Evolutionary conservation across 1,140 invertebrate genomes (phyloP).

Genomic region (Mercenaria mercenaria): DNA sequence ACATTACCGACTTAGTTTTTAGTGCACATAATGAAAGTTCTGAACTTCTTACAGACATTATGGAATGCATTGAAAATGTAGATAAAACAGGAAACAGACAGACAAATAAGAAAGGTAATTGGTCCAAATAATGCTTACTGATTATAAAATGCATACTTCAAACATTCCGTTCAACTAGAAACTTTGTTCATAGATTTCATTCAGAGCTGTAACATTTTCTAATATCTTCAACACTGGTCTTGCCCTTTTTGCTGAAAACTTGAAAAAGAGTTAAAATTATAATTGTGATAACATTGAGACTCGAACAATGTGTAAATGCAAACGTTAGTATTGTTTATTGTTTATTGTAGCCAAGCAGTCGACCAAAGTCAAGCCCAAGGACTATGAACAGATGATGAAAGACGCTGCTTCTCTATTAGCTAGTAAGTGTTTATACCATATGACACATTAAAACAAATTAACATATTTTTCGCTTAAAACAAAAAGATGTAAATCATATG

Average conservation of each 20-base stretch:
- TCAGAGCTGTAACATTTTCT: too few relatives aligned
- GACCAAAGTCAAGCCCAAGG: not conserved
- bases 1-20: not conserved
- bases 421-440: conserved; percentile 51
- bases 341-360: not conserved
- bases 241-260: too few relatives aligned
- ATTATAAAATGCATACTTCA: too few relatives aligned
- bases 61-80: conserved; percentile 50
- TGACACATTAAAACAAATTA: not conserved
- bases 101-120: not conserved
- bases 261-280: too few relatives aligned
- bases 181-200: too few relatives aligned
- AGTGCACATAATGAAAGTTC: not conserved
- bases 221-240: too few relatives aligned
- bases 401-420: conserved; percentile 38
- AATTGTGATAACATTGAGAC: too few relatives aligned
- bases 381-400: conserved; percentile 34
- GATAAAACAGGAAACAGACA: not conserved
- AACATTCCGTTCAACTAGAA: too few relatives aligned
- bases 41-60: conserved; percentile 48
- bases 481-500: too few relatives aligned
- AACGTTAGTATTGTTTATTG: too few relatives aligned
- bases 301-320: too few relatives aligned
- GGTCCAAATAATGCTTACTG: too few relatives aligned
- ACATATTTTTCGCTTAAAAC: not conserved